Evolutionary conservation across 2,113 vertebrate genomes (phyloP), one percentile per base, ranked within the genome.

Genomic region (Chroicocephalus ridibundus): DNA sequence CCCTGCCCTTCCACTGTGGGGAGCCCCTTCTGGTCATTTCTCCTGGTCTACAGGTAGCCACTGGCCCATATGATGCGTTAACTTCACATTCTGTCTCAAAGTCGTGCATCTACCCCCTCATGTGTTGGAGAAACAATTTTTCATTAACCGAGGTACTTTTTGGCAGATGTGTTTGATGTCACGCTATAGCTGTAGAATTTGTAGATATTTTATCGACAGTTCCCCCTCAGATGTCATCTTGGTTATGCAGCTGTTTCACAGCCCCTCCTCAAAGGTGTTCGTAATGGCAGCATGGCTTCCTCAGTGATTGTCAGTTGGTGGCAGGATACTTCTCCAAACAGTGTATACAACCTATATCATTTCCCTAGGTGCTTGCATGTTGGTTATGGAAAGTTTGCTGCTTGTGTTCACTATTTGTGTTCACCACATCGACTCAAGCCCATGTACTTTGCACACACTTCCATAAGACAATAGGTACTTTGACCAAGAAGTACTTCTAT

Each of bases 61-160:
- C 22, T 22, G n/a, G 11, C 32, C 7, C 22, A n/a, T 4, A 3
- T 26, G 7, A 14, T 14, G 24, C 2, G 1, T 19, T 49, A n/a
- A 36, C 12, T 49, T 19, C 34, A 27, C 24, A 27, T 75, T 44
- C 31, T 58, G 32, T 58, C 12, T 13, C 7, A 8, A 58, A 58
- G 24, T 34, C 1, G 0, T 44, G 52, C 38, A 22, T 42, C 16
- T 34, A 34, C 13, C 17, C 32, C 17, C 8, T 6, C 24, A 15
- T 34, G 52, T 81, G 21, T 13, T 54, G 49, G 34, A 47, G 34
- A 38, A 58, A 29, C 21, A 69, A 16, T 31, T 55, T 38, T 57
- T 38, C 42, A 49, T 78, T 51, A 64, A 47, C 13, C 32, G 26
- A 26, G 6, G 16, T 58, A 8, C 17, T 36, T 57, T 36, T 38